Evolutionary conservation across 2,797 vertebrate species (phyloP), one percentile per base, ranked within the genome.

Genomic region (Myripristis murdjan): DNA sequence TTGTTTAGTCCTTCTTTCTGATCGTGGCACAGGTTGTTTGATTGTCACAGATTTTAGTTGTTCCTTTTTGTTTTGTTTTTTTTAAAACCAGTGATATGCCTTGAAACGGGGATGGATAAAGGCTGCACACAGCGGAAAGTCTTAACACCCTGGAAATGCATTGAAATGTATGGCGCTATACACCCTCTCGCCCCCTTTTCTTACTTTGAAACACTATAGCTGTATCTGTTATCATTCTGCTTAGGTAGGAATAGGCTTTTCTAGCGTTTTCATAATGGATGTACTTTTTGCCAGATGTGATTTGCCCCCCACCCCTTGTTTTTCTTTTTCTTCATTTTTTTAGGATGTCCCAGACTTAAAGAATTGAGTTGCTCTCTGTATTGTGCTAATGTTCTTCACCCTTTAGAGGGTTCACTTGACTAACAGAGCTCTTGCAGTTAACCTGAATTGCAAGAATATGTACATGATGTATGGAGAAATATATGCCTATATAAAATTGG

Each of bases 51-150:
- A 41, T 41, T 41, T 39, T 39, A 39, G 37, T 39, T 39, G 12
- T 39, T 37, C 46, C 23, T 63, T 8, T 41, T 58, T 51, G 1
- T 46, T 52, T 63, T n/a, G 63, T 61, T 65, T 68, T 62, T 82
- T 55, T n/a, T n/a, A n/a, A n/a, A n/a, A 87, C 86, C 82, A 53
- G 82, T 88, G 72, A 77, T 69, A 88, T 92, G 89, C 90, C 86
- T 94, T 92, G 80, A 89, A 88, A 73, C 11, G 0, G 37, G 67
- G 82, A 67, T 59, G 56, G 59, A 69, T 64, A 39, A 70, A 79
- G 60, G 66, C 65, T 74, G 75, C 64, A 69, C 70, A 63, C 18
- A 22, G 57, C 39, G 15, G 71, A 59, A 55, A 52, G 37, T 65
- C 52, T 69, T 52, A 68, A 82, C 61, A 57, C 78, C 14, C 33